Evolutionary conservation across 2,888 invertebrate genomes (phyloP).

Genomic region (Drosophila formosana): DNA sequence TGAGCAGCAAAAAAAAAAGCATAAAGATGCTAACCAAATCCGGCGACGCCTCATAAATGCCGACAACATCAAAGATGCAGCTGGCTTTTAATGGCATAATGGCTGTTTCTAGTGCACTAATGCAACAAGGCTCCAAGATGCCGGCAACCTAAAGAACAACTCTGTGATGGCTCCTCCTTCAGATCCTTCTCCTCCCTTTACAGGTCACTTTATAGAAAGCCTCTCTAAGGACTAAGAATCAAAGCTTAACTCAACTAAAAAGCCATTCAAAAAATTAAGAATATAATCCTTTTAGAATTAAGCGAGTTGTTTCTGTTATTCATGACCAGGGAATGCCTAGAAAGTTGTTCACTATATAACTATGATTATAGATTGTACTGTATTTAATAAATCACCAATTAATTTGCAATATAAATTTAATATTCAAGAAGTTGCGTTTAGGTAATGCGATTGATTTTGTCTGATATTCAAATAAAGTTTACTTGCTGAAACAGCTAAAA

Average conservation of each 20-base stretch:
- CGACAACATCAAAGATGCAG: constrained; percentile 67
- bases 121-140: constrained; percentile 39
- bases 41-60: constrained; percentile 32
- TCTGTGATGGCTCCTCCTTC: constrained; percentile 3
- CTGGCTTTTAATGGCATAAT: constrained; percentile 66
- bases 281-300: background rate
- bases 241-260: constrained; percentile 6
- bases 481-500: too few species aligned
- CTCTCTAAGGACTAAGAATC: background rate
- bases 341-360: background rate
- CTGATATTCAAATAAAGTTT: too few species aligned
- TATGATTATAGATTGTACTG: too few species aligned
- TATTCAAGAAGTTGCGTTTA: too few species aligned
- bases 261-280: constrained; percentile 11
- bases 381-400: too few species aligned
- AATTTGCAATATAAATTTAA: too few species aligned
- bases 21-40: constrained; percentile 25
- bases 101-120: constrained; percentile 41
- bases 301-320: background rate
- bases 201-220: constrained; percentile 2
- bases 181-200: constrained; percentile 2
- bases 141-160: constrained; percentile 1
- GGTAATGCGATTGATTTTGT: too few species aligned
- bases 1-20: constrained; percentile 18
- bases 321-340: background rate